These are phyloP conservation scores for Channa argus DNA, from an alignment of 2,113 vertebrate genomes.

Conservation along the genomic window DNA sequence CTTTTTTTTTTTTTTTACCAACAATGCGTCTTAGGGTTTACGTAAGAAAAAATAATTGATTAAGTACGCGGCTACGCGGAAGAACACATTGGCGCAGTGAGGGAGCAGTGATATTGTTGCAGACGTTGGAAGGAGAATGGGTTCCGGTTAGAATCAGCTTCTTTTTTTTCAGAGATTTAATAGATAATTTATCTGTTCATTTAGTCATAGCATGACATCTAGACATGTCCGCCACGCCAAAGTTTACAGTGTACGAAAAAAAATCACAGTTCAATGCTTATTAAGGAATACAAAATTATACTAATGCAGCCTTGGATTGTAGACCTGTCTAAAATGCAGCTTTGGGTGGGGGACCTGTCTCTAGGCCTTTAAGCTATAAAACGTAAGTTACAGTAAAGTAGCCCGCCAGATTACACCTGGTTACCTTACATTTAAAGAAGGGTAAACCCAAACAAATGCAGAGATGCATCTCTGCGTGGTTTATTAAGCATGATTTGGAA, in stretches of 20 bases:
- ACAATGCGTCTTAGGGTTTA: background rate
- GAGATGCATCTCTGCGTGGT: background rate
- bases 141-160: no score
- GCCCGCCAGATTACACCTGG: background rate
- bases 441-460: background rate
- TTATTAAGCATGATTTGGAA: background rate
- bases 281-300: no score
- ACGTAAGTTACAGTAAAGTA: background rate
- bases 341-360: no score
- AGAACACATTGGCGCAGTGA: slow-evolving; percentile 63
- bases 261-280: background rate
- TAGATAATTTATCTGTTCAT: no score
- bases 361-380: background rate
- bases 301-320: background rate
- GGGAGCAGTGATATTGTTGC: slow-evolving; percentile 15
- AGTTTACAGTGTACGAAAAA: background rate
- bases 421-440: background rate
- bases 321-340: background rate
- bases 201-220: background rate
- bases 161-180: background rate
- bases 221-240: background rate
- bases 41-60: background rate
- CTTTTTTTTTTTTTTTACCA: background rate
- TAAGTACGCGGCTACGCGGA: slow-evolving; percentile 45
- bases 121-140: background rate